These are phyloP conservation scores for Neoarius graeffei DNA, from an alignment of 2,113 vertebrate genomes.

Conservation along the genomic window DNA sequence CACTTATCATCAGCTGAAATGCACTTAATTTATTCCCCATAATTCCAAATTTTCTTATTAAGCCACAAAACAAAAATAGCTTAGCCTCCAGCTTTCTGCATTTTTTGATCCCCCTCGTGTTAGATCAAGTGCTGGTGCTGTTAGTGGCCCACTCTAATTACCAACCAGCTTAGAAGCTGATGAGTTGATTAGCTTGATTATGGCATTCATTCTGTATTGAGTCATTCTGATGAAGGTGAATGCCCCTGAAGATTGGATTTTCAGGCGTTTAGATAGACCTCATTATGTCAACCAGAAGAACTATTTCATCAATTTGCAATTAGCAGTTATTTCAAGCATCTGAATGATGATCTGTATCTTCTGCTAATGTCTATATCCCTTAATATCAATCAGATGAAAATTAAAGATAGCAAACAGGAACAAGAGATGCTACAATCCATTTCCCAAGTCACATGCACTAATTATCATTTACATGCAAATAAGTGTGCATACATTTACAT, in stretches of 20 bases:
- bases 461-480: constrained; percentile 43
- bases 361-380: constrained; percentile 37
- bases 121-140: constrained; percentile 38
- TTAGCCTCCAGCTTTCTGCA: neutral
- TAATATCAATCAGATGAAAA: constrained; percentile 22
- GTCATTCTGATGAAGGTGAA: constrained; percentile 48
- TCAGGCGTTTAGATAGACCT: constrained; percentile 38
- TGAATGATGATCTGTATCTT: constrained; percentile 30
- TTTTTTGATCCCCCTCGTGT: constrained; percentile 37
- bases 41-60: constrained; percentile 10
- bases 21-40: neutral
- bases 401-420: constrained; percentile 30
- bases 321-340: constrained; percentile 44
- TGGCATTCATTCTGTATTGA: constrained; percentile 43
- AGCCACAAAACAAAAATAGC: neutral
- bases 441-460: constrained; percentile 17
- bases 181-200: constrained; percentile 45
- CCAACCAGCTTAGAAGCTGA: constrained; percentile 40
- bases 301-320: constrained; percentile 46
- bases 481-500: constrained; percentile 32
- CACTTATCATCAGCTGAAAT: neutral
- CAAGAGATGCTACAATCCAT: constrained; percentile 15
- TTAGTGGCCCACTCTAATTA: constrained; percentile 44
- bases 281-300: constrained; percentile 45
- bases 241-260: constrained; percentile 46